phyloP scores from a whole-genome alignment of 2,888 invertebrate genomes.

The Metacarcinus magister region DNA sequence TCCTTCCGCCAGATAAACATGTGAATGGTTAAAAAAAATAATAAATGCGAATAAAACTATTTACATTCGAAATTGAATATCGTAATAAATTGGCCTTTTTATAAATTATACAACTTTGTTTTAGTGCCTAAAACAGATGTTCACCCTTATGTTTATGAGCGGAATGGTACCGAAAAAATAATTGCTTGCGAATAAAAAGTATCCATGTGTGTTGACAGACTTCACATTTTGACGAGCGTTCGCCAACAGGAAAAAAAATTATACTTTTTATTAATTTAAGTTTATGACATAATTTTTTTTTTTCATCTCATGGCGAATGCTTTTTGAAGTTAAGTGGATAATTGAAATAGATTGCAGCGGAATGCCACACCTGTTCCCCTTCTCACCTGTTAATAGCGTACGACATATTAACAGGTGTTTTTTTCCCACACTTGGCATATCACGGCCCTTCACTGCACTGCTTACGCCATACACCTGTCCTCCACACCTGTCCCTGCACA shows the following conservation, averaged over 20 bases:
- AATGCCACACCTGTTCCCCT: not conserved
- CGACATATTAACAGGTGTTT: not conserved
- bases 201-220: not conserved
- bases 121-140: not conserved
- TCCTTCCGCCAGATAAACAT: not conserved
- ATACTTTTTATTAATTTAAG: not conserved
- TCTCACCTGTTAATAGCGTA: not conserved
- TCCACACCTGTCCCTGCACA: not conserved
- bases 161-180: not conserved
- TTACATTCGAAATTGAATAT: not conserved
- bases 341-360: not conserved
- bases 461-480: not conserved
- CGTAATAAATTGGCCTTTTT: not conserved
- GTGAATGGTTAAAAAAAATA: not conserved
- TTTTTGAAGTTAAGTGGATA: not conserved
- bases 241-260: not conserved
- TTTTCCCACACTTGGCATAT: slow-evolving; percentile 1
- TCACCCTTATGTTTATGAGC: not conserved
- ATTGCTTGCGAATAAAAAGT: not conserved
- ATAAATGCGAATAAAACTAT: not conserved
- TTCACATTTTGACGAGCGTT: not conserved
- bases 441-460: not conserved
- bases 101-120: not conserved
- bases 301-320: not conserved
- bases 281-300: not conserved